Base-by-base conservation (phyloP, 1,140 invertebrate genomes). In the Varroa destructor region DNA sequence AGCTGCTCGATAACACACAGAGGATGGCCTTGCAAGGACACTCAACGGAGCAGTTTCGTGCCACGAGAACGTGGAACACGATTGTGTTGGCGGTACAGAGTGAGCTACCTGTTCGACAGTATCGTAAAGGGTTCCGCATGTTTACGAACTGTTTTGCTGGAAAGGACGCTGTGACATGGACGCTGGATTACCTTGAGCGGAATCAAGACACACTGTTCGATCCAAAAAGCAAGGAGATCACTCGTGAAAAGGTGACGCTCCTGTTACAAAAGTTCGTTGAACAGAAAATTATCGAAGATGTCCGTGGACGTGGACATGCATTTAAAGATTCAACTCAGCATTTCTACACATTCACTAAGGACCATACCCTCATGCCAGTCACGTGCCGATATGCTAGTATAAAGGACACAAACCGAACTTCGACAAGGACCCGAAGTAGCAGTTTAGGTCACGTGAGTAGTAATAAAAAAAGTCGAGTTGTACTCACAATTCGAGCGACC, bases 201-300 rank as follows among this genome's bases (percentile, higher is more conserved):
- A 67, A 67, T 67, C 61, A 37, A 2, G 46, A 67, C 8, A 12
- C 40, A 2, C 61, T 67, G 61, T 46, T 46, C 12, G 46, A 51
- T 51, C 46, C 46, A 8, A 67, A 67, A 12, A 46, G 37, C 61
- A 40, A 67, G 3, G 61, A 67, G 61, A 46, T 67, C 61, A 67
- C 61, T 14, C 40, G 61, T 43, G 40, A 67, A 37, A 67, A 67
- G 46, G 61, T 67, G 40, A 46, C 46, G 14, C 61, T 67, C 12
- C 61, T 67, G 40, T 43, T 67, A 37, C 61, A 67, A 37, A 67
- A 67, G 61, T 67, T 67, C 61, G 8, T 67, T 40, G 61, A 67
- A 46, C 61, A 67, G 61, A 67, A 67, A 8, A 67, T 67, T 37
- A 67, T 67, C 36, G 40, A 67, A 14, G 61, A 67, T 40, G 1